phyloP scores from a whole-genome alignment of 2,888 invertebrate species.

The Fissipunctia ypsillon region DNA sequence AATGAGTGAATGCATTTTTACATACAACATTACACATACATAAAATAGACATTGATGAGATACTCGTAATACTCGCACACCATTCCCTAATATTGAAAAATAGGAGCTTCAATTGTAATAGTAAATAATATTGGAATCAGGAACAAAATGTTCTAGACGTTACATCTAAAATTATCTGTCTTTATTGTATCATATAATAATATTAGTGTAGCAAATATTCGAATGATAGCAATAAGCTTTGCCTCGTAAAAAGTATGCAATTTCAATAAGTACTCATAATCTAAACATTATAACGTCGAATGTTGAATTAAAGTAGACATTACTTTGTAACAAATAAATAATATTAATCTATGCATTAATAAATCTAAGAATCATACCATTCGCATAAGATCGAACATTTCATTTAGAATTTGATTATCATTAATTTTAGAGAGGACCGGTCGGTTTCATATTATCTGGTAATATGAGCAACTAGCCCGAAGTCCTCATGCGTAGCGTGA shows the following conservation, averaged over 20 bases:
- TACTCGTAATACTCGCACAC: constrained; percentile 73
- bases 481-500: constrained; percentile 46
- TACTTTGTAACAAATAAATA: constrained; percentile 84
- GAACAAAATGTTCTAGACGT: constrained; percentile 71
- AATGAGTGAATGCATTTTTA: constrained; percentile 77
- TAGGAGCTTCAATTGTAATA: constrained; percentile 61
- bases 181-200: constrained; percentile 74
- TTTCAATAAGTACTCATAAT: constrained; percentile 82
- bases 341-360: constrained; percentile 79
- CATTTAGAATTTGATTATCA: constrained; percentile 82
- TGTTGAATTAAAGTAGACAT: constrained; percentile 78
- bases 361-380: constrained; percentile 80
- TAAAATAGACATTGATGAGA: constrained; percentile 74
- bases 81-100: constrained; percentile 70
- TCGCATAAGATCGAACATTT: constrained; percentile 82
- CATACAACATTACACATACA: constrained; percentile 76
- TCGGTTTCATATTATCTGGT: constrained; percentile 76
- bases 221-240: constrained; percentile 73
- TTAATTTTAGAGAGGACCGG: constrained; percentile 73
- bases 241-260: constrained; percentile 75
- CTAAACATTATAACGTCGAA: constrained; percentile 72
- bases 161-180: constrained; percentile 76
- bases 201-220: constrained; percentile 75
- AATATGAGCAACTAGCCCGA: constrained; percentile 78
- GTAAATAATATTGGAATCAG: constrained; percentile 67